Evolutionary conservation across 1,140 invertebrate species (phyloP).

Genomic region (Pinna nobilis): DNA sequence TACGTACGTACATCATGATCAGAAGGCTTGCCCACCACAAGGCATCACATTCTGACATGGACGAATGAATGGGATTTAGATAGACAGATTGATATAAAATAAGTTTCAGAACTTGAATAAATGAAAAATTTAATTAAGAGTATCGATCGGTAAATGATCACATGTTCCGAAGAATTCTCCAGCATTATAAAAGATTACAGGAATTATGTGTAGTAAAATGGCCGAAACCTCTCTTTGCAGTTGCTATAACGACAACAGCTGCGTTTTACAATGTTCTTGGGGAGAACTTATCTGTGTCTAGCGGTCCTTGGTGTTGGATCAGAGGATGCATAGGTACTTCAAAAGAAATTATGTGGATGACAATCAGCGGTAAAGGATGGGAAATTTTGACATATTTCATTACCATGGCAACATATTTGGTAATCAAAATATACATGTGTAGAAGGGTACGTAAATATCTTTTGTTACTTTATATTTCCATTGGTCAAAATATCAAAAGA

Average conservation of each 20-base stretch:
- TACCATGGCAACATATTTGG: constrained; percentile 26
- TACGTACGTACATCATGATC: too few relatives aligned
- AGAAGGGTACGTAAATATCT: constrained; percentile 15
- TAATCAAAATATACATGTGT: constrained; percentile 26
- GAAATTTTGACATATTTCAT: constrained; percentile 38
- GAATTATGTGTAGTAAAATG: too few relatives aligned
- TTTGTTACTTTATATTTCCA: background rate
- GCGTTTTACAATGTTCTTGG: constrained; percentile 33
- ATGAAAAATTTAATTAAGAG: too few relatives aligned
- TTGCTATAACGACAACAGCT: constrained; percentile 23
- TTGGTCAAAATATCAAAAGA: background rate
- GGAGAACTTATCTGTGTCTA: constrained; percentile 33
- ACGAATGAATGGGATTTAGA: too few relatives aligned
- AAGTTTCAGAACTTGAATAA: too few relatives aligned
- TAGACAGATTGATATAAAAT: too few relatives aligned
- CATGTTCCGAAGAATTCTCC: too few relatives aligned
- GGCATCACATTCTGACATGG: too few relatives aligned
- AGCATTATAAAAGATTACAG: too few relatives aligned
- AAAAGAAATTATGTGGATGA: constrained; percentile 28
- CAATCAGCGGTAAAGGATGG: constrained; percentile 43
- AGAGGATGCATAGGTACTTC: constrained; percentile 2
- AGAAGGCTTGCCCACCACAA: too few relatives aligned
- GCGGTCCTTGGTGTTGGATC: constrained; percentile 50
- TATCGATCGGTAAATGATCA: too few relatives aligned
- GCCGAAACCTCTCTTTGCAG: too few relatives aligned